Percentiles rank a stretch among this genome's conserved stretches.
Conservation (phyloP, 2,888 invertebrate genomes). For the Emesis russula region DNA sequence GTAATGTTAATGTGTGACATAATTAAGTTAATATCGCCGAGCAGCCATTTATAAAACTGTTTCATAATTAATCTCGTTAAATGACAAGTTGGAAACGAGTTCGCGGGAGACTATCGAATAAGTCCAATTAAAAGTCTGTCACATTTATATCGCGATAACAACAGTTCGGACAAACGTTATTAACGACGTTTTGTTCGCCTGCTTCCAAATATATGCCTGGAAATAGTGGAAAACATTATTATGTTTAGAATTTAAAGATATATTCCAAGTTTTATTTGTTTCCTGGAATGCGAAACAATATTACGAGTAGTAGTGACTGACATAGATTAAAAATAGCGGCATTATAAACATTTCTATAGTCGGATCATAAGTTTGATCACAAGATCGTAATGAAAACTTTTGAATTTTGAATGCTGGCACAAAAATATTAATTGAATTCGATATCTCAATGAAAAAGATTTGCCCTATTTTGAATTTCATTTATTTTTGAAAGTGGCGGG, state of each 20-base stretch:
- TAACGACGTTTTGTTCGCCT: neutral
- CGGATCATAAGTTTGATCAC: no score
- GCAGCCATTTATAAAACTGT: neutral
- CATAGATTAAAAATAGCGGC: no score
- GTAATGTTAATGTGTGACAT: neutral
- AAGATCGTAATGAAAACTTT: no score
- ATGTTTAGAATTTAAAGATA: neutral
- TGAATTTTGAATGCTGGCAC: no score
- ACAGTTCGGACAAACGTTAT: neutral
- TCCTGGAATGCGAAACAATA: no score
- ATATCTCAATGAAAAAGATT: no score
- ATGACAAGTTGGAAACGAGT: neutral
- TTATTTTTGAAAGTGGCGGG: no score
- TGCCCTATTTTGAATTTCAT: no score
- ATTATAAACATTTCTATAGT: no score
- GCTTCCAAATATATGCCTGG: neutral
- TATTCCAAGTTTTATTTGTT: no score
- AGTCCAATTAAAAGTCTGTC: conserved; percentile 18
- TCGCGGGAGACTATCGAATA: neutral
- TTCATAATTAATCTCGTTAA: conserved; percentile 11
- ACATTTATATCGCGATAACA: neutral
- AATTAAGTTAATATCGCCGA: neutral
- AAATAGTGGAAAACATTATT: neutral
- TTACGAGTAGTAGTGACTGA: no score
- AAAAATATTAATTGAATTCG: no score